Evolutionary conservation across 2,797 vertebrate species (phyloP).

Genomic region (Arnoldichthys spilopterus): DNA sequence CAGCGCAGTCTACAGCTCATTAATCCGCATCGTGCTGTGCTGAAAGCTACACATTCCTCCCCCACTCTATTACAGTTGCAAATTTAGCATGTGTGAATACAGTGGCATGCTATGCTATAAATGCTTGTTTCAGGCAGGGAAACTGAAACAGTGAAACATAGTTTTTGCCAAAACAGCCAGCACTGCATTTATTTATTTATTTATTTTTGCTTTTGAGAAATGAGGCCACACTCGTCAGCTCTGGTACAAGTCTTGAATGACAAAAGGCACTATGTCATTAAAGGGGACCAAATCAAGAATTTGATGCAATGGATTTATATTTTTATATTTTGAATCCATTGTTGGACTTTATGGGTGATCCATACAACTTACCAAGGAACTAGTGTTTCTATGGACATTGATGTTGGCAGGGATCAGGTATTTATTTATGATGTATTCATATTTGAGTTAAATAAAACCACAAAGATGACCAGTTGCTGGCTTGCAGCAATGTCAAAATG

Average conservation of each 20-base stretch:
- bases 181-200: no score
- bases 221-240: neutral
- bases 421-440: no score
- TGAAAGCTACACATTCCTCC: neutral
- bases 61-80: neutral
- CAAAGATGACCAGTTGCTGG: no score
- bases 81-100: neutral
- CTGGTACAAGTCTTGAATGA: neutral
- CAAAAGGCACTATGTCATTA: no score
- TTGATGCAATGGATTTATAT: neutral
- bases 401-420: no score
- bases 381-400: no score
- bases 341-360: no score
- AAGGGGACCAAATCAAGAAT: neutral
- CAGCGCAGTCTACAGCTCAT: neutral
- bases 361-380: no score
- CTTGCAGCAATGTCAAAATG: no score
- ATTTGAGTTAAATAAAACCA: no score
- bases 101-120: neutral
- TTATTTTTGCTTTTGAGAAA: neutral
- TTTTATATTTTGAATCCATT: no score
- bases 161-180: neutral
- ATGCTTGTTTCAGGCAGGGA: neutral
- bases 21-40: conserved; percentile 4
- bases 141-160: no score